Base-by-base conservation (phyloP, 2,888 invertebrate species). In the Synanthedon andrenaeformis region DNA sequence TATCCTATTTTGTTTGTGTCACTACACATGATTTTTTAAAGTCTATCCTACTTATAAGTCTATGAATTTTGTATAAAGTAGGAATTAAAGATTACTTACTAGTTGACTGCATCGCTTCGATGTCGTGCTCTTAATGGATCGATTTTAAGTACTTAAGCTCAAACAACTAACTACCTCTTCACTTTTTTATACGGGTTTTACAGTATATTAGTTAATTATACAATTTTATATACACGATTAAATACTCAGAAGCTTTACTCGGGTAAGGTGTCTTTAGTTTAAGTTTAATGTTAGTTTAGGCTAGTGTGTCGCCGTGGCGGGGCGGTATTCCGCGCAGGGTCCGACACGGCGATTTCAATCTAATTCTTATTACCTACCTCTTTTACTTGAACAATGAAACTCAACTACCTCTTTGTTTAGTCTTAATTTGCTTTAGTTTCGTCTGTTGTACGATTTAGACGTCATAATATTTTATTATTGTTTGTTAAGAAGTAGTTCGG, bases 201-300 rank as follows among this genome's bases (percentile, higher is more conserved):
- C 84, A 86, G 80, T 55, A 59, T 55, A 85, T 82, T 86, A 86
- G 86, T 86, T 85, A 87, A 87, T 86, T 86, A 86, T 87, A 87
- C 86, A 87, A 82, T 82, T 76, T 82, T 82, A 82, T 84, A 85
- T 81, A 84, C 82, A 84, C 76, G 79, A 85, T 80, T 76, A 66
- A 87, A 87, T 87, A 87, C 86, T 87, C 86, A 87, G 80, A 86
- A 86, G 86, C 86, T 87, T 86, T 85, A 86, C 85, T 84, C 72
- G 82, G 77, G 85, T 86, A 84, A 85, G 85, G 85, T 83, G 78
- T 80, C 65, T 59, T 83, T 80, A 74, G 58, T 53, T 23, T 82
- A 82, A 71, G 72, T 59, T 58, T 60, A 57, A 28, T 76, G 57
- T 55, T 82, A 82, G 73, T 64, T 60, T 81, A 80, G 70, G 58